Evolutionary conservation across 2,113 vertebrate species (phyloP).

Genomic region (Pan paniscus): DNA sequence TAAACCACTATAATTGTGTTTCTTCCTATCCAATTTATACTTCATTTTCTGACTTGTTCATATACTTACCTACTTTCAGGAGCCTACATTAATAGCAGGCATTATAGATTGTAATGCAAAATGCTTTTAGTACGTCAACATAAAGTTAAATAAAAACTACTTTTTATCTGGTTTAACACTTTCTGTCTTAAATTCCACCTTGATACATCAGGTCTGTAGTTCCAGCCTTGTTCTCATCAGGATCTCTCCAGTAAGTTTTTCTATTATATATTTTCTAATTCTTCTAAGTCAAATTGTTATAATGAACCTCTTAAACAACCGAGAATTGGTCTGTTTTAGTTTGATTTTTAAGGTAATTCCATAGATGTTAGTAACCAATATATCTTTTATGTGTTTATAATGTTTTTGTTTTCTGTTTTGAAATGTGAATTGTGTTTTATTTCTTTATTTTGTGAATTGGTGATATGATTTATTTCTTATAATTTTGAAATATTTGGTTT

Average conservation of each 20-base stretch:
- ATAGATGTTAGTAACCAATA: not conserved
- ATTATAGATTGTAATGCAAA: not conserved
- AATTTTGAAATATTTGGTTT: not conserved
- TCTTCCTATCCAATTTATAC: not conserved
- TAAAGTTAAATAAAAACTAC: not conserved
- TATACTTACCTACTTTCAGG: not conserved
- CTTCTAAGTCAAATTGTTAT: not conserved
- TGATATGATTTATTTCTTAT: not conserved
- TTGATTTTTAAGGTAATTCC: not conserved
- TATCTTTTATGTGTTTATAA: not conserved
- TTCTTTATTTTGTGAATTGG: not conserved
- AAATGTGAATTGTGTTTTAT: not conserved
- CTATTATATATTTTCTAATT: not conserved
- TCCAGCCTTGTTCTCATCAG: not conserved
- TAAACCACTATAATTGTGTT: not conserved
- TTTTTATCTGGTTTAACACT: not conserved
- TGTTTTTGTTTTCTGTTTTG: not conserved
- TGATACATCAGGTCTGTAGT: not conserved
- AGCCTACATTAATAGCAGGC: not conserved
- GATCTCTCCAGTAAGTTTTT: not conserved
- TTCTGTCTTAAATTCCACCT: not conserved
- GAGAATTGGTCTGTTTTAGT: not conserved
- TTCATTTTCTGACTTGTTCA: not conserved
- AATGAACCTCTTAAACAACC: not conserved
- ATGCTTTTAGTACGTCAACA: not conserved